Evolutionary conservation across 2,888 invertebrate genomes (phyloP).

Genomic region (Perithous albicinctus): DNA sequence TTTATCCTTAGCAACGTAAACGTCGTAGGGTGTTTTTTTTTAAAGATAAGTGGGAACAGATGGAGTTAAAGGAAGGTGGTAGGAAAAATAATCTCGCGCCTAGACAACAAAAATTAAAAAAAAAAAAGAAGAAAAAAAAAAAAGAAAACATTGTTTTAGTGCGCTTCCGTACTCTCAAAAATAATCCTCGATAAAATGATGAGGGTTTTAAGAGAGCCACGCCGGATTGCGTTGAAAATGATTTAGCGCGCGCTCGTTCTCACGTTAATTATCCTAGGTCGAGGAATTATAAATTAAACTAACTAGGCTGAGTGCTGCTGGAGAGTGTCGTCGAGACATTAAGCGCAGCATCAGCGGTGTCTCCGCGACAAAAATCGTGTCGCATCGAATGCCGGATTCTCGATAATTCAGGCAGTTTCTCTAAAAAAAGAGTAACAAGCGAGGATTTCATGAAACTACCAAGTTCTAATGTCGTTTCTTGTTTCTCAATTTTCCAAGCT

Average conservation of each 20-base stretch:
- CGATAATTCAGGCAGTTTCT: slow-evolving; percentile 35
- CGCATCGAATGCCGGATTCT: slow-evolving; percentile 3
- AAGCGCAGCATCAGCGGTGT: slow-evolving; percentile 29
- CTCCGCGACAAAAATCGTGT: not conserved
- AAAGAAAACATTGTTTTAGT: slow-evolving; percentile 22
- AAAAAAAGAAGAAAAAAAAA: too few relatives aligned
- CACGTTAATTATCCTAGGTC: slow-evolving; percentile 76
- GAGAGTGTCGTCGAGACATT: slow-evolving; percentile 53
- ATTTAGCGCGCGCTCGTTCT: slow-evolving; percentile 46
- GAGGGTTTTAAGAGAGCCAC: slow-evolving; percentile 21
- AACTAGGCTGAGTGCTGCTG: slow-evolving; percentile 76
- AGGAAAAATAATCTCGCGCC: slow-evolving; percentile 45
- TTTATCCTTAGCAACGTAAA: slow-evolving; percentile 57
- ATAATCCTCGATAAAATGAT: not conserved
- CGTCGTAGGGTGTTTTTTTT: slow-evolving; percentile 51
- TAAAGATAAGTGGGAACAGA: not conserved
- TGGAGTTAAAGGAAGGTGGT: slow-evolving; percentile 13
- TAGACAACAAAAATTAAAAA: too few relatives aligned
- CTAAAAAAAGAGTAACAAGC: slow-evolving; percentile 10
- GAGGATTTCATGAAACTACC: slow-evolving; percentile 27
- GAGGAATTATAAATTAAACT: slow-evolving; percentile 82
- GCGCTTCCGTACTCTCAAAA: not conserved
- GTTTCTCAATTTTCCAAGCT: slow-evolving; percentile 19
- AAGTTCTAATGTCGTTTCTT: slow-evolving; percentile 18
- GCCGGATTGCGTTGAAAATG: slow-evolving; percentile 9